Percentiles rank a stretch among this genome's conserved stretches.
Evolutionary conservation across 2,113 vertebrate species (phyloP).

Genomic region (Pycnonotus jocosus): DNA sequence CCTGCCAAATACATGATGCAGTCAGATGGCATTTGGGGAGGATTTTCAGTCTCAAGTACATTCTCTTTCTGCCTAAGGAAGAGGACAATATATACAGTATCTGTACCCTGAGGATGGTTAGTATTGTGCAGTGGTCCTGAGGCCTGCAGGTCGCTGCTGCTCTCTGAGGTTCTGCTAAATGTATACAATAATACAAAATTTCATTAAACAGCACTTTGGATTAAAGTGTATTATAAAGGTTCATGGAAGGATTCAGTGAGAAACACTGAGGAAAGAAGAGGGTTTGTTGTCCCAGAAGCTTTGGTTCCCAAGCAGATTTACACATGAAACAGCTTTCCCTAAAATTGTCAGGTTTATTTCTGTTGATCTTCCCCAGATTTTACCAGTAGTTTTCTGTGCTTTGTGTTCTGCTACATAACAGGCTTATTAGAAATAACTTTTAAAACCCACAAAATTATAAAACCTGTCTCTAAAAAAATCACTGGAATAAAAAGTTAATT

Average conservation of each 20-base stretch:
- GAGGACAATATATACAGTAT: neutral
- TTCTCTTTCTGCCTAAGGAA: neutral
- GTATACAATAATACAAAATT: neutral
- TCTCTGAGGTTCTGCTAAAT: neutral
- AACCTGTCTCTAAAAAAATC: neutral
- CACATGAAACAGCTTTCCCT: neutral
- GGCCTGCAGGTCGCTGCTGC: neutral
- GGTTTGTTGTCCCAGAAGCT: neutral
- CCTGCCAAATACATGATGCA: conserved; percentile 17
- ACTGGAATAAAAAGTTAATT: neutral
- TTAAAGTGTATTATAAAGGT: neutral
- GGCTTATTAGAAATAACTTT: neutral
- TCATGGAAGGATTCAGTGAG: neutral
- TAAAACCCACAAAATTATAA: neutral
- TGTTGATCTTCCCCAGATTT: neutral
- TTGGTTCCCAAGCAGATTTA: neutral
- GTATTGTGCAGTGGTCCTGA: neutral
- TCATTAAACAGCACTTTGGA: neutral
- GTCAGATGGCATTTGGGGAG: conserved; percentile 21
- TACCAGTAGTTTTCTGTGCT: neutral
- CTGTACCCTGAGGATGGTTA: neutral
- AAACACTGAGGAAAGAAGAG: neutral
- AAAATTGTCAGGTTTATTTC: neutral
- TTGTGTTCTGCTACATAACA: neutral
- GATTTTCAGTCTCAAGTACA: neutral